phyloP scores from a whole-genome alignment of 2,113 vertebrate genomes.

The Myxocyprinus asiaticus region DNA sequence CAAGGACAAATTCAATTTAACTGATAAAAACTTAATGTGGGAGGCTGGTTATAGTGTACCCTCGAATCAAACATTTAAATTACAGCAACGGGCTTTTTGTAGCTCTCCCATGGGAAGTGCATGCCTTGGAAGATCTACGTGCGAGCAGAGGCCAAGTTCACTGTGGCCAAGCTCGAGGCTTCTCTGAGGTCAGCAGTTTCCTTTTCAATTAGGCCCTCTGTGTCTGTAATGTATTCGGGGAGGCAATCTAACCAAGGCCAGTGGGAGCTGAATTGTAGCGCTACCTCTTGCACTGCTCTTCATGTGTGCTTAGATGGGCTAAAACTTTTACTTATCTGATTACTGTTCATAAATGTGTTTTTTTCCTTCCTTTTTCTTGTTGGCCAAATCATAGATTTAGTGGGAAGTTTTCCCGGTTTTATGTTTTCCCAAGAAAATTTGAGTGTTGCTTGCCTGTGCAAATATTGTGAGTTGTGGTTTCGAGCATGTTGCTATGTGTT shows the following conservation, averaged over 20 bases:
- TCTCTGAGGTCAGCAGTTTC: conserved; percentile 30
- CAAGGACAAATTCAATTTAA: conserved; percentile 47
- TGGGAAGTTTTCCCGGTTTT: no score
- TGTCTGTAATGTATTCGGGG: conserved; percentile 40
- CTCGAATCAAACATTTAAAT: conserved; percentile 41
- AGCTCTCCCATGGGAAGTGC: conserved; percentile 2
- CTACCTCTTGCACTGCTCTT: not conserved
- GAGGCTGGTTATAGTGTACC: not conserved
- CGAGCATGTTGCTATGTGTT: no score
- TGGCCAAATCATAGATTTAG: no score
- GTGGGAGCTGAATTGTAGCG: not conserved
- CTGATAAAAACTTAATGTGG: conserved; percentile 29
- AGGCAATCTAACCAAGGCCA: not conserved
- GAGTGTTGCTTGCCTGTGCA: not conserved
- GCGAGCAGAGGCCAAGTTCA: conserved; percentile 22
- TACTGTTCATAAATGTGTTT: not conserved
- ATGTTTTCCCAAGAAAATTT: no score
- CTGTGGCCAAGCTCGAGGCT: not conserved
- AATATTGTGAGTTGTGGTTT: not conserved
- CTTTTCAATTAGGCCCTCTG: conserved; percentile 43
- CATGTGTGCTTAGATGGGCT: not conserved
- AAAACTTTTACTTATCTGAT: not conserved
- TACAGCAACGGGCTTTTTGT: conserved; percentile 35
- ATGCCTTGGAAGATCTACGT: not conserved
- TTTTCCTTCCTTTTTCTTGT: no score